These are phyloP conservation scores for Eptatretus atami DNA, from an alignment of 2,797 vertebrate species.

Conservation along the genomic window DNA sequence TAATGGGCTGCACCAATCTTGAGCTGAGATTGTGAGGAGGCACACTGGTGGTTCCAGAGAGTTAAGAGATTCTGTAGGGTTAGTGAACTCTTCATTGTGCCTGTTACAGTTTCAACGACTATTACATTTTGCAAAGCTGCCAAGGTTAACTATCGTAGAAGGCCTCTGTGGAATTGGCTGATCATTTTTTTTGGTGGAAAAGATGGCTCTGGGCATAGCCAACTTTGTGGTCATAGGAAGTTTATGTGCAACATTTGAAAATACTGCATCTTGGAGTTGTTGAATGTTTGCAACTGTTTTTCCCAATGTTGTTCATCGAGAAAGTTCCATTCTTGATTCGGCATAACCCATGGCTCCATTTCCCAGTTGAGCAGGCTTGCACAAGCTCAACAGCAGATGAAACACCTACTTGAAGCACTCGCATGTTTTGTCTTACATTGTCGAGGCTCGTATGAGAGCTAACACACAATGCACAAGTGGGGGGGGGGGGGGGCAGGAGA, in stretches of 20 bases:
- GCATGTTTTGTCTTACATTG: not conserved
- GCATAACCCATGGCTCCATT: not conserved
- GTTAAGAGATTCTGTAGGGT: no score
- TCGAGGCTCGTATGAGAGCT: not conserved
- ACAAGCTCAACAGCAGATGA: not conserved
- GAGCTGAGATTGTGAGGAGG: no score
- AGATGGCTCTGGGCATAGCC: not conserved
- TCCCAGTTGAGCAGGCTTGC: conserved; percentile 1
- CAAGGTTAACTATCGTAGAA: not conserved
- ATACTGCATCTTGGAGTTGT: not conserved
- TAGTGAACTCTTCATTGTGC: no score
- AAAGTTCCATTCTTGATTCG: not conserved
- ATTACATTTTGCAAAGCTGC: not conserved
- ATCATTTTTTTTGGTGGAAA: conserved; percentile 1
- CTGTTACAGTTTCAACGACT: not conserved
- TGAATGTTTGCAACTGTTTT: not conserved
- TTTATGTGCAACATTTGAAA: not conserved
- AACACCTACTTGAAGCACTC: not conserved
- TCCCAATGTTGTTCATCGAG: conserved; percentile 3
- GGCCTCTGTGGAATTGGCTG: not conserved
- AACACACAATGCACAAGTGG: not conserved
- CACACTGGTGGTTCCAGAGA: no score
- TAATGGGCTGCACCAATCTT: no score
- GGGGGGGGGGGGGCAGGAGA: not conserved
- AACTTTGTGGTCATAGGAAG: not conserved